These are phyloP conservation scores for Sycophila texana DNA, from an alignment of 2,888 invertebrate species.

Conservation along the genomic window DNA sequence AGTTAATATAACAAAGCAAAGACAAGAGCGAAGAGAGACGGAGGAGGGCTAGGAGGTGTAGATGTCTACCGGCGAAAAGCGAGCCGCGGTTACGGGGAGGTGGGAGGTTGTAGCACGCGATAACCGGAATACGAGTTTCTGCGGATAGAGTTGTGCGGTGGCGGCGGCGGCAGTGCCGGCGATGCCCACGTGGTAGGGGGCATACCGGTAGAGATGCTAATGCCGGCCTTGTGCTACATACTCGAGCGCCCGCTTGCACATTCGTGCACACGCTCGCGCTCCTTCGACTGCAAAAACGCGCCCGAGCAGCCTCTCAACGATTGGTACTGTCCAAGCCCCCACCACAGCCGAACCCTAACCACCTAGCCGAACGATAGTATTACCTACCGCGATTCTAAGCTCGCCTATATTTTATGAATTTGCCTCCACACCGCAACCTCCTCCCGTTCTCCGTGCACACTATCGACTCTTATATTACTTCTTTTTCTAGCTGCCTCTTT, in stretches of 20 bases:
- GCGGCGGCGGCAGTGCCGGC: slow-evolving; percentile 43
- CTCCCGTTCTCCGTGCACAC: not conserved
- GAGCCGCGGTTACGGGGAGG: not conserved
- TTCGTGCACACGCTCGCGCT: slow-evolving; percentile 18
- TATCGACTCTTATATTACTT: not conserved
- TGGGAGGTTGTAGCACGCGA: slow-evolving; percentile 59
- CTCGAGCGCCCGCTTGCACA: slow-evolving; percentile 54
- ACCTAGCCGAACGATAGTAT: not conserved
- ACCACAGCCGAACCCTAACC: not conserved
- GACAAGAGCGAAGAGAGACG: slow-evolving; percentile 10
- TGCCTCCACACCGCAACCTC: not conserved
- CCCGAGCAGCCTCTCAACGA: slow-evolving; percentile 9
- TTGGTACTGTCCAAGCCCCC: not conserved
- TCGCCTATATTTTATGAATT: not conserved
- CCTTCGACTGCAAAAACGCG: not conserved
- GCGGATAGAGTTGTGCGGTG: slow-evolving; percentile 67
- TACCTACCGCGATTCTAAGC: not conserved
- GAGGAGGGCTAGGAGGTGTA: slow-evolving; percentile 2
- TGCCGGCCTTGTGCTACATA: slow-evolving; percentile 76
- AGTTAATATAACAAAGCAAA: slow-evolving; percentile 36
- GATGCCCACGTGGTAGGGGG: slow-evolving; percentile 68
- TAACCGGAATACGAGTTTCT: slow-evolving; percentile 72
- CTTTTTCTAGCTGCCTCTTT: too few species aligned
- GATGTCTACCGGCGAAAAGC: too few species aligned
- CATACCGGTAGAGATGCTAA: slow-evolving; percentile 76